Base-by-base conservation (phyloP, 2,888 invertebrate species). In the Heterodera filipjevi region DNA sequence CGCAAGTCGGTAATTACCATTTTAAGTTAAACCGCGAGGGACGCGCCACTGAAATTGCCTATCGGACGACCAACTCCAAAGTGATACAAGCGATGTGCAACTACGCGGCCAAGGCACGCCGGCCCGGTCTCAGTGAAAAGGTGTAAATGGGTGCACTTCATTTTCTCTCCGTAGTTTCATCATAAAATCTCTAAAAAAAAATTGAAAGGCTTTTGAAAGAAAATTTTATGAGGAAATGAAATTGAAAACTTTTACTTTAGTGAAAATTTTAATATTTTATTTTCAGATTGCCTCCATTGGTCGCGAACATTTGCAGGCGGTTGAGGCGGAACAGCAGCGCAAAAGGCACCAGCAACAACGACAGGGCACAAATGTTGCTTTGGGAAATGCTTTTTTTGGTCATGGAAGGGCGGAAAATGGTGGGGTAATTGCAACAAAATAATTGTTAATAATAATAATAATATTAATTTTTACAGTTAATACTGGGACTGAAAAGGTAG, bases 21-120 rank as follows among this genome's bases (percentile, higher is more conserved):
- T 49, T 44, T 49, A 27, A 73, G 73, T 64, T 49, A 33, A 75
- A 75, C 22, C 73, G 78, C 8, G 80, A 80, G 64, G 66, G 75
- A 6, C 76, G 82, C 30, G 86, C 87, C 1, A 83, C 80, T 8
- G 87, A 87, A 66, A 71, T 87, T 64, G 86, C 86, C 8, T 68
- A 81, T 22, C 66, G 85, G 12, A 81, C 84, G 33, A 32, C 78
- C 77, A 70, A 78, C 66, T 53, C 73, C 22, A 78, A 83, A 5
- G 64, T 46, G 30, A 74, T 82, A 39, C 83, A 83, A 64, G 72
- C 71, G 8, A 66, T 84, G 46, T 82, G 76, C 77, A 87, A 84
- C 68, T 86, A 84, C 66, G 87, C 87, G 10, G 80, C 83, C 44
- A 85, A 82, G 53, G 77, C 73, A 33, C 81, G 81, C n/a, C 82